phyloP scores from a whole-genome alignment of 30 jellyfish, hydroid and myxozoan species.

The Aurelia aurita region DNA sequence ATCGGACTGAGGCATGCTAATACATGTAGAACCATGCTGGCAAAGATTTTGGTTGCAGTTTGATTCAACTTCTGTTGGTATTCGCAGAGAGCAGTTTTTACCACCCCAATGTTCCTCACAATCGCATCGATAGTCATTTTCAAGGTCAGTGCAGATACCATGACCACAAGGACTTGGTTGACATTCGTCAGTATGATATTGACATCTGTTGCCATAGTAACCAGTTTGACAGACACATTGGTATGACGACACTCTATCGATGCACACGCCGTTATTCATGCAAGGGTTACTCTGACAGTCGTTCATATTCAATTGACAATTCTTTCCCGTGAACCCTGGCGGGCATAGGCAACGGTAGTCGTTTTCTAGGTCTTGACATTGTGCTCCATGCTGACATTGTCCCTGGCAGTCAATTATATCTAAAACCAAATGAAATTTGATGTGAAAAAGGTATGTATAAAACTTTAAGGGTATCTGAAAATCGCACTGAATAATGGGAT shows the following conservation, averaged over 20 bases:
- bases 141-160: conserved; percentile 86
- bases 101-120: conserved; percentile 84
- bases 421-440: background rate
- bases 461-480: background rate
- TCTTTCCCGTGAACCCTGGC: conserved; percentile 85
- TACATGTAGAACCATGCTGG: conserved; percentile 82
- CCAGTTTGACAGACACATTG: conserved; percentile 95
- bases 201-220: conserved; percentile 80
- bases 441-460: background rate
- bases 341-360: conserved; percentile 88
- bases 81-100: conserved; percentile 67
- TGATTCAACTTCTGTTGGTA: background rate
- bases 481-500: too few species aligned
- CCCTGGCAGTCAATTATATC: conserved; percentile 90
- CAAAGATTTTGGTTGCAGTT: conserved; percentile 81
- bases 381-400: conserved; percentile 87
- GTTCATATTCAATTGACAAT: conserved; percentile 76
- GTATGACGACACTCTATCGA: conserved; percentile 65
- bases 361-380: conserved; percentile 82
- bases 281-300: conserved; percentile 92
- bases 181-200: conserved; percentile 77
- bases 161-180: conserved; percentile 84
- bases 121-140: conserved; percentile 87
- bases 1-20: conserved; percentile 22
- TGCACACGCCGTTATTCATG: conserved; percentile 85